These are phyloP conservation scores for Bombyx mori DNA, from an alignment of 1,140 invertebrate genomes.

Conservation along the genomic window DNA sequence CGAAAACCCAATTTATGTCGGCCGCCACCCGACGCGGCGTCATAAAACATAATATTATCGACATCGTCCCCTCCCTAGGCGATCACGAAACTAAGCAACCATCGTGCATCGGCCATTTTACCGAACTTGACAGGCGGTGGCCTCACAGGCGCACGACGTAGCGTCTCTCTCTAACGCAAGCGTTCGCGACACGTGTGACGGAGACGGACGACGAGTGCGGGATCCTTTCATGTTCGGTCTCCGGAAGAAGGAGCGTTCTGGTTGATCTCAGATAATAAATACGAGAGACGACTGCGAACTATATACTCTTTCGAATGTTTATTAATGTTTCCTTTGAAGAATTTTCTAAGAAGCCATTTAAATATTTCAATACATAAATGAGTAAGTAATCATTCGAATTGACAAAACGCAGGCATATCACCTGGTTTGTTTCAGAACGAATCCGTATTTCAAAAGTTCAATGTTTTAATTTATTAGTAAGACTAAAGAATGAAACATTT, in stretches of 20 bases:
- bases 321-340: background rate
- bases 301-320: background rate
- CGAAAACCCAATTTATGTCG: constrained; percentile 61
- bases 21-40: constrained; percentile 28
- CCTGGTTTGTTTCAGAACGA: no score
- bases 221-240: constrained; percentile 45
- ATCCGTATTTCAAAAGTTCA: no score
- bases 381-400: no score
- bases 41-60: constrained; percentile 69
- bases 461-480: no score
- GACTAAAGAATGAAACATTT: no score
- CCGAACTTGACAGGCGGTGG: constrained; percentile 49
- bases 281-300: constrained; percentile 17
- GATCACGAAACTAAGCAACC: constrained; percentile 67
- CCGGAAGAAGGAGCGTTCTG: constrained; percentile 38
- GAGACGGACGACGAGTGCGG: constrained; percentile 32
- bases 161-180: constrained; percentile 23
- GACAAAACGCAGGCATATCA: no score
- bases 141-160: constrained; percentile 15
- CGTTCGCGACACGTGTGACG: constrained; percentile 8
- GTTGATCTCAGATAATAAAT: constrained; percentile 46
- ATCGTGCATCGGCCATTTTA: constrained; percentile 67
- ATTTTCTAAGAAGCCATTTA: background rate
- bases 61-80: constrained; percentile 64
- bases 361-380: no score